phyloP scores from a whole-genome alignment of 2,888 invertebrate species.

The Melolontha melolontha region DNA sequence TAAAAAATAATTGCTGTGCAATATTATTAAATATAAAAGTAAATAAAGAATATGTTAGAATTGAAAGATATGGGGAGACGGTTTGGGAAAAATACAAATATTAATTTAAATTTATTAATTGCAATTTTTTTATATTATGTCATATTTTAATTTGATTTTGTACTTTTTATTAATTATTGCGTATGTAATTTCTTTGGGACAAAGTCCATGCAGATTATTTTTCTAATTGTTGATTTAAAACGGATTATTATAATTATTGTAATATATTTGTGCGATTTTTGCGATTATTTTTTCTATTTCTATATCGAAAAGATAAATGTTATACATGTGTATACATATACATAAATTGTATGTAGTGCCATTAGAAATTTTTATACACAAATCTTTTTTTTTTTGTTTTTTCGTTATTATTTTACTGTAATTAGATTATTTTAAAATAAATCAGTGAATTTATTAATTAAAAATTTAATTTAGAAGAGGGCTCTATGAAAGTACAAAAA shows the following conservation, averaged over 20 bases:
- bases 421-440: no score
- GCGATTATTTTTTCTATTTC: background rate
- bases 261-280: background rate
- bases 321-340: no score
- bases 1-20: constrained; percentile 42
- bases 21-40: constrained; percentile 35
- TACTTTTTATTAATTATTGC: background rate
- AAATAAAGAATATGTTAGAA: constrained; percentile 1
- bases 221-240: background rate
- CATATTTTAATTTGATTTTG: constrained; percentile 5
- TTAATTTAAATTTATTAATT: constrained; percentile 10
- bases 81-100: constrained; percentile 19
- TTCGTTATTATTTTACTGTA: no score
- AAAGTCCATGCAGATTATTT: constrained; percentile 14
- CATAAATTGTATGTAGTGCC: no score
- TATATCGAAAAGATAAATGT: no score
- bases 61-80: constrained; percentile 3
- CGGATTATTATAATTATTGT: constrained; percentile 1
- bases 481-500: no score
- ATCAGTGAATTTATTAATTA: no score
- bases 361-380: no score
- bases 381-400: no score
- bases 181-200: constrained; percentile 13
- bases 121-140: constrained; percentile 7
- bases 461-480: no score